phyloP scores from a whole-genome alignment of 2,113 vertebrate genomes.

The Malurus melanocephalus region DNA sequence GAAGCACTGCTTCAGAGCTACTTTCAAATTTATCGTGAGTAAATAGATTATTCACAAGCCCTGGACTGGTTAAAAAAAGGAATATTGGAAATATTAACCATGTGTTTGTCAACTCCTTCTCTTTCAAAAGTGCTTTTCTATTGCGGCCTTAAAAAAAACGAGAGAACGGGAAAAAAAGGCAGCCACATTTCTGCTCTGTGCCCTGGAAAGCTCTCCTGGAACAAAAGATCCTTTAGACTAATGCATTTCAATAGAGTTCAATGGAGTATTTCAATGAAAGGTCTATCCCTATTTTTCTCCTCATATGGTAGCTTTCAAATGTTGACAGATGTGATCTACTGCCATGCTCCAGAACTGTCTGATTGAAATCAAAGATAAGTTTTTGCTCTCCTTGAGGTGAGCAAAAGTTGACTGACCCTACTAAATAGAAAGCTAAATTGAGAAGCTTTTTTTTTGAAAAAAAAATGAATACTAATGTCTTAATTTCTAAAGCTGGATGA shows the following conservation, averaged over 20 bases:
- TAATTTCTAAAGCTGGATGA: neutral
- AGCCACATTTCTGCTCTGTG: neutral
- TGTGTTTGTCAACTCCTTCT: neutral
- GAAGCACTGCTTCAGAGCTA: neutral
- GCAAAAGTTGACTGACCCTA: neutral
- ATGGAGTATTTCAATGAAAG: neutral
- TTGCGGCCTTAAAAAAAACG: neutral
- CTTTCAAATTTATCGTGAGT: neutral
- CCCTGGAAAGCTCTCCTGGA: neutral
- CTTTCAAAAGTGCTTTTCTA: neutral
- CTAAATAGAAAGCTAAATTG: slow-evolving; percentile 4
- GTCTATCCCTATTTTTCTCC: slow-evolving; percentile 6
- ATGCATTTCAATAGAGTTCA: slow-evolving; percentile 8
- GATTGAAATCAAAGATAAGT: neutral
- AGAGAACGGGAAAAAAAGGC: too few species aligned
- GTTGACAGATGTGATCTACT: neutral
- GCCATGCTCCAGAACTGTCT: neutral
- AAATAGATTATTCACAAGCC: neutral
- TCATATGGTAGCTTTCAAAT: neutral
- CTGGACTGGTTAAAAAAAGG: neutral
- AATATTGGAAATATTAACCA: neutral
- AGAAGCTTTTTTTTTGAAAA: neutral
- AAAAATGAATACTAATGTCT: neutral
- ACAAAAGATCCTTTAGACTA: slow-evolving; percentile 8
- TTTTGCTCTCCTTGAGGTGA: neutral